Conservation (phyloP, 2,797 vertebrate genomes). For the Danio choprae region DNA sequence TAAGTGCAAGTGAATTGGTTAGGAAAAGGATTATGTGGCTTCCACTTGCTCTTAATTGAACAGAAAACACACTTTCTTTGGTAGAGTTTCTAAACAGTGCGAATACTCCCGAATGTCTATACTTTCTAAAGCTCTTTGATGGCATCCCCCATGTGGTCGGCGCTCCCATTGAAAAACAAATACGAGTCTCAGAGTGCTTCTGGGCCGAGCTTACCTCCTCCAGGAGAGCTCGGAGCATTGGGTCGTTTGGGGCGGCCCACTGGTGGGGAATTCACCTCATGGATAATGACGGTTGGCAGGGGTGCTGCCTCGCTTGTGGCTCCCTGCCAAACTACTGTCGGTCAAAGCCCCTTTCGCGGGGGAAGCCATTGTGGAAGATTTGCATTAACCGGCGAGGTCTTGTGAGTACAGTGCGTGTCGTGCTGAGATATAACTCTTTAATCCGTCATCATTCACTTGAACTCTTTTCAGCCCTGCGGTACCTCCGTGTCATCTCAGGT, state of each 20-base stretch:
- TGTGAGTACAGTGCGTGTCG: constrained; percentile 73
- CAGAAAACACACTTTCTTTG: constrained; percentile 57
- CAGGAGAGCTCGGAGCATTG: constrained; percentile 66
- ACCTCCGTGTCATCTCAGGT: constrained; percentile 55
- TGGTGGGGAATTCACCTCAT: constrained; percentile 76
- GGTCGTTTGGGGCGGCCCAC: constrained; percentile 69
- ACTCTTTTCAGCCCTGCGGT: constrained; percentile 46
- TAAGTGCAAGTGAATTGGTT: constrained; percentile 33
- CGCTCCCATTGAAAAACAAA: constrained; percentile 61
- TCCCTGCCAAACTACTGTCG: constrained; percentile 74
- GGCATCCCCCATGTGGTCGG: constrained; percentile 61
- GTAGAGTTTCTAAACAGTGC: constrained; percentile 56
- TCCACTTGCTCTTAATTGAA: constrained; percentile 52
- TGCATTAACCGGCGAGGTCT: constrained; percentile 79
- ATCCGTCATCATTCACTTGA: constrained; percentile 76
- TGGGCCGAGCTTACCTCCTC: constrained; percentile 58
- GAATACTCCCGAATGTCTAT: constrained; percentile 57
- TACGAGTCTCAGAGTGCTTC: constrained; percentile 65
- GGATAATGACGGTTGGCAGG: constrained; percentile 81
- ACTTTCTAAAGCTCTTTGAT: constrained; percentile 70
- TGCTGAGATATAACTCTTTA: constrained; percentile 78
- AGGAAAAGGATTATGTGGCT: constrained; percentile 43
- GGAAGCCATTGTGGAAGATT: constrained; percentile 73
- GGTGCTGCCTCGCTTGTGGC: constrained; percentile 74
- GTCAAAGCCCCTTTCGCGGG: constrained; percentile 75